Conservation (phyloP, 2,113 vertebrate species). For the Hippolais icterina region DNA sequence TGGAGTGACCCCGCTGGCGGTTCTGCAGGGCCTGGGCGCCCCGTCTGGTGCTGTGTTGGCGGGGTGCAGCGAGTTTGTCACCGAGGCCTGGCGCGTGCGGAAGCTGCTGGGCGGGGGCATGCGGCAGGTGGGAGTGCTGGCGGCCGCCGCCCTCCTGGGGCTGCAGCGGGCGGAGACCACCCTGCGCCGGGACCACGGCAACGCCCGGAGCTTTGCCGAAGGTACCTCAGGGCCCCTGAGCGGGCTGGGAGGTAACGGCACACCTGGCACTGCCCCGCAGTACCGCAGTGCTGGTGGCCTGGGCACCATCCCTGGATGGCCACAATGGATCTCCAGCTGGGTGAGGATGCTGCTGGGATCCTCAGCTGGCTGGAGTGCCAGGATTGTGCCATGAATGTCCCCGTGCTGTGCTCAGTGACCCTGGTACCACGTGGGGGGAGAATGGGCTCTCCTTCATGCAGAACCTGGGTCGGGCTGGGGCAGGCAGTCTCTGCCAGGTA, state of each 20-base stretch:
- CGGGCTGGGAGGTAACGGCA: rapidly evolving
- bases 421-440: not conserved
- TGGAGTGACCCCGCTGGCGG: not conserved
- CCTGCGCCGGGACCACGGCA: conserved; percentile 78
- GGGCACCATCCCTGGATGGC: not conserved
- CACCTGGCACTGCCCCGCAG: not conserved
- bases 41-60: conserved; percentile 79
- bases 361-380: not conserved
- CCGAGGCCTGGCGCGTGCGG: conserved; percentile 70
- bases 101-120: conserved; percentile 84
- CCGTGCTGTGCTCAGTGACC: rapidly evolving
- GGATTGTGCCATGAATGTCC: rapidly evolving
- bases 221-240: conserved; percentile 52
- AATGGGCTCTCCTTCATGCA: not conserved
- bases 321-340: not conserved
- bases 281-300: rapidly evolving
- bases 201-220: conserved; percentile 77
- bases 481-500: not conserved
- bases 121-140: conserved; percentile 81
- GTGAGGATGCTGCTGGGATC: not conserved
- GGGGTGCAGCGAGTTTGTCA: conserved; percentile 74
- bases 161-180: conserved; percentile 62
- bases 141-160: conserved; percentile 78
- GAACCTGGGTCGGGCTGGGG: not conserved
- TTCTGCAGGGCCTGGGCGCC: conserved; percentile 79